Conservation (phyloP, 2,888 invertebrate species). For the Apodemia mormo region DNA sequence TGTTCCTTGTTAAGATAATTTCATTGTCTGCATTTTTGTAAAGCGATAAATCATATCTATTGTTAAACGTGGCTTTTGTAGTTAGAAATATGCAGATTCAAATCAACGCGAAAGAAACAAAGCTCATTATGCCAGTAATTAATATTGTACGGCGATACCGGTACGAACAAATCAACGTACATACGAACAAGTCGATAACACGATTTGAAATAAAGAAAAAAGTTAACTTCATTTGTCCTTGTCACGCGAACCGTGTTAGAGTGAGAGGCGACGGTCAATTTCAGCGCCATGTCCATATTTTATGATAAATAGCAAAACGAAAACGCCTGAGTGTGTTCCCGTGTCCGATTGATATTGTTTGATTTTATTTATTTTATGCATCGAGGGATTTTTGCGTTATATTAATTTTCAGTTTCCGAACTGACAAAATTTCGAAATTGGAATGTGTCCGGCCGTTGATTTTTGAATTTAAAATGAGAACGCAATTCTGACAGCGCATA, state of each 20-base stretch:
- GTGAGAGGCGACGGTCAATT: conserved; percentile 56
- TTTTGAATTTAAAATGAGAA: conserved; percentile 27
- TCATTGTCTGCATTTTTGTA: conserved; percentile 13
- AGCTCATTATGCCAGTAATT: conserved; percentile 69
- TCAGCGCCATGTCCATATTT: conserved; percentile 61
- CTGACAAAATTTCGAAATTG: conserved; percentile 32
- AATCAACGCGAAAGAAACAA: conserved; percentile 61
- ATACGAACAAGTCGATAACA: conserved; percentile 57
- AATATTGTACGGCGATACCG: conserved; percentile 68
- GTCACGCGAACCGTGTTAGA: conserved; percentile 43
- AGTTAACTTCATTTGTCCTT: conserved; percentile 43
- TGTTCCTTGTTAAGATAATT: conserved; percentile 8
- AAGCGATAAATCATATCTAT: conserved; percentile 17
- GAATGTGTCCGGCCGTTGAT: conserved; percentile 15
- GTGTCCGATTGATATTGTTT: conserved; percentile 74
- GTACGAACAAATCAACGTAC: conserved; percentile 66
- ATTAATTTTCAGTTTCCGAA: conserved; percentile 50
- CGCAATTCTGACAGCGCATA: conserved; percentile 47
- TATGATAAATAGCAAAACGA: conserved; percentile 72
- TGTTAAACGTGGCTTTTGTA: conserved; percentile 27
- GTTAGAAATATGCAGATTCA: conserved; percentile 49
- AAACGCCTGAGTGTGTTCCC: conserved; percentile 66
- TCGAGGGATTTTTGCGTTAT: conserved; percentile 57
- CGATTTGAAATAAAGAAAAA: conserved; percentile 61
- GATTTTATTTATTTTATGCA: conserved; percentile 69